Evolutionary conservation across 2,113 vertebrate genomes (phyloP).

Genomic region (Vombatus ursinus): DNA sequence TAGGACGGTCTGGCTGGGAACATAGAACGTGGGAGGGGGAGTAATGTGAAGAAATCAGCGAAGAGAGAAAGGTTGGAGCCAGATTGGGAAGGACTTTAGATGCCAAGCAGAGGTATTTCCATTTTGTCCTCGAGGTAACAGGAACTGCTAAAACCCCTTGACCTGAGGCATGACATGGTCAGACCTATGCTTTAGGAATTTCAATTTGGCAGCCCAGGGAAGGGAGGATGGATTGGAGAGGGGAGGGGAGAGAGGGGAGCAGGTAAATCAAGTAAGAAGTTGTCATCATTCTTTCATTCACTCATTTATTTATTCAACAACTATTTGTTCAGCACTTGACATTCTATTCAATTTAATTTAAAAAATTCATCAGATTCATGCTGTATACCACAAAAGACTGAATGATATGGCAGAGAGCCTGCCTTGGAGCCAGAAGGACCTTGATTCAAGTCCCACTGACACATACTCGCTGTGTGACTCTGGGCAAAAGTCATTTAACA

Average conservation of each 20-base stretch:
- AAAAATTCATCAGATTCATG: conserved; percentile 4
- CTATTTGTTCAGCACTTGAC: not conserved
- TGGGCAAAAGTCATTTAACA: not conserved
- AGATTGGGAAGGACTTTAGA: not conserved
- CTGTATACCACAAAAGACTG: not conserved
- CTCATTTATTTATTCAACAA: not conserved
- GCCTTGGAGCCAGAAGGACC: not conserved
- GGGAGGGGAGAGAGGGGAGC: not conserved
- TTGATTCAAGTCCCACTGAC: not conserved
- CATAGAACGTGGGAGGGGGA: not conserved
- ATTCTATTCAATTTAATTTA: not conserved
- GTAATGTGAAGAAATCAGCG: not conserved
- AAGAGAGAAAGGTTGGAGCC: not conserved
- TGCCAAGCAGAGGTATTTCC: not conserved
- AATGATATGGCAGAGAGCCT: not conserved
- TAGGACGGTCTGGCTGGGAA: not conserved
- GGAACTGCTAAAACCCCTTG: not conserved
- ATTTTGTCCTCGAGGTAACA: not conserved
- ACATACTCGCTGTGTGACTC: not conserved
- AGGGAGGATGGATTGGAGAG: not conserved
- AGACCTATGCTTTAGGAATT: not conserved
- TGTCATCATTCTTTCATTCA: conserved; percentile 5
- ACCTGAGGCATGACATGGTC: not conserved
- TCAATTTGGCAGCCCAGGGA: not conserved
- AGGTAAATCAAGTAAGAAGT: conserved; percentile 30